phyloP scores from a whole-genome alignment of 1,140 invertebrate species.

The Pseudomyrmex sp. region DNA sequence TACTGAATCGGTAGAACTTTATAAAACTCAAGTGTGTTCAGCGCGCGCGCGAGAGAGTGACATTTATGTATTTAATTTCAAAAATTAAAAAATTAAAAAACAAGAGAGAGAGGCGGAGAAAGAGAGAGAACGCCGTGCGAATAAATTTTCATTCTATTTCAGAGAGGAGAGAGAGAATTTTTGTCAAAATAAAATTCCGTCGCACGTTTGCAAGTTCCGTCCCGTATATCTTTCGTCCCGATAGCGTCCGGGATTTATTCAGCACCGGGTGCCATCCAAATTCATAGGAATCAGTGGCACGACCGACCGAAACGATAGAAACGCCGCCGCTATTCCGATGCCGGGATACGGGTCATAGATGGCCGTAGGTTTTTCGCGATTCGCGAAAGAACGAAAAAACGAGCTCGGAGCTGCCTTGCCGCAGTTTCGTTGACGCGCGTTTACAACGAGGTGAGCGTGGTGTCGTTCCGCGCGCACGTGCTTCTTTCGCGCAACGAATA shows the following conservation, averaged over 20 bases:
- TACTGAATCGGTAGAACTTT: background rate
- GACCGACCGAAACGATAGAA: conserved; percentile 16
- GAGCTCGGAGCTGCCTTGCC: conserved; percentile 13
- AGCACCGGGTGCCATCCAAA: conserved; percentile 38
- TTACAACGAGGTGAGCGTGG: conserved; percentile 21
- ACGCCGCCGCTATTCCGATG: background rate
- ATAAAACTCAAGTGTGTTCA: background rate
- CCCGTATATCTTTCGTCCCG: conserved; percentile 42
- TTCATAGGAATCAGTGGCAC: conserved; percentile 67
- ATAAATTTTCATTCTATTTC: conserved; percentile 38
- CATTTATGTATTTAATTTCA: conserved; percentile 17
- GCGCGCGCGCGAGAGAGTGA: too few species aligned
- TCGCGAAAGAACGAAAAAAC: conserved; percentile 34
- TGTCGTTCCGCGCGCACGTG: conserved; percentile 14
- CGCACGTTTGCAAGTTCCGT: conserved; percentile 38
- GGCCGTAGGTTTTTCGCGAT: conserved; percentile 34
- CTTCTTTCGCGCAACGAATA: conserved; percentile 45
- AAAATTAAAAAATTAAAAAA: conserved; percentile 14
- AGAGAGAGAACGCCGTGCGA: background rate
- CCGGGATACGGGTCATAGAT: background rate
- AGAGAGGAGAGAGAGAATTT: background rate
- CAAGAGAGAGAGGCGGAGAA: background rate
- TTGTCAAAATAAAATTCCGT: conserved; percentile 42
- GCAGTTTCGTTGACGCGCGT: conserved; percentile 57
- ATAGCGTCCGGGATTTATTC: conserved; percentile 65